Base-by-base conservation (phyloP, 2,797 vertebrate species). In the Sebastes variabilis region DNA sequence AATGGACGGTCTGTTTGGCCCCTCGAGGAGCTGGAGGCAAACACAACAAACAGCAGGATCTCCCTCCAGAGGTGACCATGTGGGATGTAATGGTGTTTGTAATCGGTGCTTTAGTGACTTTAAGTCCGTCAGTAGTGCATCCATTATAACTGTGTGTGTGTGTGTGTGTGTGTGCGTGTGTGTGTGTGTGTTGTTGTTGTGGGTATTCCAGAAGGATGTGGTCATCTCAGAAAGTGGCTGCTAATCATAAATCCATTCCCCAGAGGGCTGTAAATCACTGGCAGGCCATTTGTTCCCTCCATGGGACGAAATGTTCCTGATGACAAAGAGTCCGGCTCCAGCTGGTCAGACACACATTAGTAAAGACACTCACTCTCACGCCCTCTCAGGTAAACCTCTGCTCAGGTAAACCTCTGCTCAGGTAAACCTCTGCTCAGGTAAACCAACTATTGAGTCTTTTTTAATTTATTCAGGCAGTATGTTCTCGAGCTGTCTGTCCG, bases 181-280 rank as follows among this genome's bases (percentile, higher is more conserved):
- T 5, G 42, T 56, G 55, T 56, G 52, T 38, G 36, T 38, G 22
- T 58, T 58, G 54, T 12, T 68, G 72, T 13, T 68, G 72, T 61
- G 72, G 52, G 30, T 27, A 20, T 55, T 66, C 14, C 27, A 32
- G 54, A 69, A 77, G 73, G 80, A 86, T 74, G 81, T 81, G 81
- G 83, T 86, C 62, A 79, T 84, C 79, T 75, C 74, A 69, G 56
- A 81, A 83, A 85, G 77, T 80, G 85, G 84, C 82, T 55, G 73
- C 77, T 87, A 76, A 89, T 86, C 81, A 75, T 83, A 81, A 86
- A 87, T 68, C 72, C 32, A 12, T 70, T 69, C 87, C 77, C 70
- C 24, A 1, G 75, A 70, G 68, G 77, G 30, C 79, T 61, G 38
- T 84, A 85, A 88, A 80, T 87, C 77, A 77, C 36, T 52, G 24